Percentiles rank a stretch among this genome's conserved stretches.
Conservation (phyloP, 2,797 vertebrate genomes). For the Falco cherrug region DNA sequence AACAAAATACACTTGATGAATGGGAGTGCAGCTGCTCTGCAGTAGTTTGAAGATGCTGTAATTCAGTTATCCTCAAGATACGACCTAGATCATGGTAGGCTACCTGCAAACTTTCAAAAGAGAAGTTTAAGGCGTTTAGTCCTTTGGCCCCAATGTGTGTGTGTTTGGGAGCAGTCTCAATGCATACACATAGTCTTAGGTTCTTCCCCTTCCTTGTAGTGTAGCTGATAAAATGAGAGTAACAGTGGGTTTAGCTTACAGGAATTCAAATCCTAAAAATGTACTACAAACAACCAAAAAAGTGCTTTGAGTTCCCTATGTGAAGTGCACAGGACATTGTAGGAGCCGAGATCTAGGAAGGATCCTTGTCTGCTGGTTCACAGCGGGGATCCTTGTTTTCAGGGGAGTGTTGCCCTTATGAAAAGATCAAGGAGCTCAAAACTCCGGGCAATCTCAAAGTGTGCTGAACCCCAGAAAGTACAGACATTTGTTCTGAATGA, state of each 20-base stretch:
- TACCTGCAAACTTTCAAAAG: not conserved
- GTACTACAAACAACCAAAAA: not conserved
- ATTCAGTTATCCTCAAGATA: not conserved
- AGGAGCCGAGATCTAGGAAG: not conserved
- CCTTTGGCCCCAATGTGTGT: not conserved
- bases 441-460: not conserved
- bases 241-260: not conserved
- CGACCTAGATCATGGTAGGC: not conserved
- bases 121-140: not conserved
- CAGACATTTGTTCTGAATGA: fast-evolving
- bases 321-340: fast-evolving
- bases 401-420: not conserved
- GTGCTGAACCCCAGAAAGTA: not conserved
- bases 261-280: not conserved
- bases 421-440: not conserved
- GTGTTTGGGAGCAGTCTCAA: not conserved
- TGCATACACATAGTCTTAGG: not conserved
- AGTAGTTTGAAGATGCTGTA: not conserved
- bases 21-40: not conserved
- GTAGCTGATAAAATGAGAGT: not conserved
- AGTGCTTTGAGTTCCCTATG: fast-evolving
- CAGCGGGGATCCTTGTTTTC: not conserved
- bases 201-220: not conserved
- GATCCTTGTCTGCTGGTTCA: not conserved
- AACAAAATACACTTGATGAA: not conserved